Evolutionary conservation across 2,113 vertebrate genomes (phyloP), one percentile per base, ranked within the genome.

Genomic region (Engraulis encrasicolus): DNA sequence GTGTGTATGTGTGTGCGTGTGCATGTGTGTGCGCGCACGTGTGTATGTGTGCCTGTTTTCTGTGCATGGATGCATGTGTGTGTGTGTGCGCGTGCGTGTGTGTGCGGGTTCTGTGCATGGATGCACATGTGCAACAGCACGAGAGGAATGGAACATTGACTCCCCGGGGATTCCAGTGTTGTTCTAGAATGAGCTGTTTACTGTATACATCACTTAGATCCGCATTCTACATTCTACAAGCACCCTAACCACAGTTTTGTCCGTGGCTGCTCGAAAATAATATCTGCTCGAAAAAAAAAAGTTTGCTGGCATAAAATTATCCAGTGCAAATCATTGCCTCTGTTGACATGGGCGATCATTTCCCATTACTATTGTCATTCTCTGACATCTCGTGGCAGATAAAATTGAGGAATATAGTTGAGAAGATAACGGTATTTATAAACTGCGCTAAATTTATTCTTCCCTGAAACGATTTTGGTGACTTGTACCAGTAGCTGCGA

Each of bases 1-100:
- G 74, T 78, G 61, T 50, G 49, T 54, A 31, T 82, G 31, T 80
- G 49, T 78, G 82, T 50, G 50, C 40, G 78, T 19, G 58, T 19
- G n/a, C 1, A 5, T 9, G 27, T 40, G 17, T 49, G 12, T 71
- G 27, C 58, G 74, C 81, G 23, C 1, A 18, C 50, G 52, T 20
- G 52, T 20, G 52, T 20, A n/a, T 58, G 54, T 23, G 54, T 58
- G 20, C 1, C 19, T 23, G 20, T 23, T 23, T 6, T 23, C 20
- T 58, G 54, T 58, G 54, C 23, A n/a, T 52, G 50, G 2, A 18
- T 52, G 50, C 18, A 2, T 17, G 50, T 17, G 17, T 52, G 50
- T 17, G 50, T 17, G 50, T 17, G 18, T 20, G 52, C 6, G 52
- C 6, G 50, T 17, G 17, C 2, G 50, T 52, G 50, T 12, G 50